Base-by-base conservation (phyloP, 1,140 invertebrate genomes). In the Mesaphorura yosii region DNA sequence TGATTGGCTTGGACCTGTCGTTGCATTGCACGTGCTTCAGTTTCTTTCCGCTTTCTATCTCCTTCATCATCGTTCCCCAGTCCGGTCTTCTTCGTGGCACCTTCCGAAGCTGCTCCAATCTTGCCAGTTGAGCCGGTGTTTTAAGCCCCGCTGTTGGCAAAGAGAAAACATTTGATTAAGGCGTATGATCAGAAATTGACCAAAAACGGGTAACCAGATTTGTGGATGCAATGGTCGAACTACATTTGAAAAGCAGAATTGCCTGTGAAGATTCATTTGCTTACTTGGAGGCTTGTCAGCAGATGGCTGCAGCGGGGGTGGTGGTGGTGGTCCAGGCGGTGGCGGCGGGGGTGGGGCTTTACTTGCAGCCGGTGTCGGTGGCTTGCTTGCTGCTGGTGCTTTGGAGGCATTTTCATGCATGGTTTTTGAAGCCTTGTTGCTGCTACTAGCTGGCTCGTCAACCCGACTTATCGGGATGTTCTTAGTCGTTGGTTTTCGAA, bases 41-140 rank as follows among this genome's bases (percentile, higher is more conserved):
- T 66, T 80, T 84, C 62, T 67, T 81, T 41, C 83, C 82, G 19
- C 20, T 74, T 66, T 88, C 86, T 6, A 89, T 82, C 68, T 90
- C 86, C 67, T 88, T 88, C 82, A 90, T 86, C 80, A 90, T 83
- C 53, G 81, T 76, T 15, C 79, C 82, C 86, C 86, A 90, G 64
- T 90, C 88, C 1, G 87, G 88, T 54, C 86, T 74, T 66, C 75
- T 80, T 62, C 86, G 75, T 2, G 86, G 84, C 62, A 84, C 75
- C 62, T 80, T 81, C 65, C 77, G 76, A 37, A 82, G 68, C 57
- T 73, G 67, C 38, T 79, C 83, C 46, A 86, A 57, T 64, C 72
- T 78, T 58, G 78, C 75, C 29, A 76, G 60, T 60, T 80, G 77
- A 7, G 67, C 65, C 0, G 73, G 65, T 40, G 23, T 50, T 19